Base-by-base conservation (phyloP, 2,113 vertebrate species). In the Kobus ellipsiprymnus region DNA sequence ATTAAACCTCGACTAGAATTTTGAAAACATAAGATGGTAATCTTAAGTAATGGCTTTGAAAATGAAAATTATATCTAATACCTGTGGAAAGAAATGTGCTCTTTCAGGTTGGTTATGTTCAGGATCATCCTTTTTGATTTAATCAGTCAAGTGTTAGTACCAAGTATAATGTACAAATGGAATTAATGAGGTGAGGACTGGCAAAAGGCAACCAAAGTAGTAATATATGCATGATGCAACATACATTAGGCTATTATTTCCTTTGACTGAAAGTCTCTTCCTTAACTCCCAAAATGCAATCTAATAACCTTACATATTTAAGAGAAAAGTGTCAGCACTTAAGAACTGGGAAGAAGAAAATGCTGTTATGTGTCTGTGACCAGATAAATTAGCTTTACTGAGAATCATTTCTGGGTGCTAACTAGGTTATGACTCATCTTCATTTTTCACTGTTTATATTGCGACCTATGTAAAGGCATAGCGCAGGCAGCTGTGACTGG, bases 391-490 rank as follows among this genome's bases (percentile, higher is more conserved):
- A 86, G 59, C 30, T 59, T 29, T 77, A 21, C 88, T 90, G 95
- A 95, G 80, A 44, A 87, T 90, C 92, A 74, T 25, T 92, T 93
- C 55, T 94, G 93, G 90, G 85, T 92, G 74, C 36, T 95, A 91
- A 97, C 27, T 88, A 87, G 95, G 93, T 94, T 36, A 96, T 0
- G 0, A 12, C 30, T 98, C 36, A 93, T 96, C 60, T 97, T 95
- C 44, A 87, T 98, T 96, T 97, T 46, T 97, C 86, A 95, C 96
- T 97, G 97, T 94, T 87, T 95, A 57, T 78, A 64, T 40, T 57
- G 74, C 96, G 93, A 97, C 90, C 95, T 98, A 84, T 92, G 55
- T 25, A 57, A 57, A 25, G 23, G 55, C 55, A 8, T 57, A 57
- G 23, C 0, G 3, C 3, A 23, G 55, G 23, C 9, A 10, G 55